phyloP scores from a whole-genome alignment of 2,113 vertebrate genomes.

The Columba livia region DNA sequence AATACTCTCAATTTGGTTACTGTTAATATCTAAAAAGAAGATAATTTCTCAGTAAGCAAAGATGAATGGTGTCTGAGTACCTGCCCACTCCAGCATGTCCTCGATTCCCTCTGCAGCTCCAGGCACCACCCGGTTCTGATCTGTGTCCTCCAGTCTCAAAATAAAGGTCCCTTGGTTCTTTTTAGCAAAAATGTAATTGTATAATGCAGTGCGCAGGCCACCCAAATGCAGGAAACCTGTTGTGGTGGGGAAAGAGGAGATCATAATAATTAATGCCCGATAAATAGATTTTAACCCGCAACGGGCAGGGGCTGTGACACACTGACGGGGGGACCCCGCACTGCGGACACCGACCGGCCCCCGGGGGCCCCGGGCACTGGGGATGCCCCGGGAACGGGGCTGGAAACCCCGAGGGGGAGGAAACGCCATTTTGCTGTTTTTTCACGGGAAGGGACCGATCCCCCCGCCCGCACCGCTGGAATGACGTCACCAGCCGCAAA shows the following conservation, averaged over 20 bases:
- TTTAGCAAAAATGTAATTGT: conserved; percentile 94
- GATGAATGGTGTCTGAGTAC: conserved; percentile 52
- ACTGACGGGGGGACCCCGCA: no score
- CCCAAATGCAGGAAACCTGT: conserved; percentile 93
- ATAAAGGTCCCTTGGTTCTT: conserved; percentile 87
- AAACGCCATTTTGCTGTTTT: no score
- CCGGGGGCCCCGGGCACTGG: no score
- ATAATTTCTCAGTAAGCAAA: rapidly evolving
- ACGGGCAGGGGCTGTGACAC: no score
- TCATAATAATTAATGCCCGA: rapidly evolving
- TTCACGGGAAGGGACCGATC: no score
- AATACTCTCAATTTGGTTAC: rapidly evolving
- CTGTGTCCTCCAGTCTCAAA: conserved; percentile 92
- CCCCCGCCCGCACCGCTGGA: no score
- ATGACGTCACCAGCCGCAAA: no score
- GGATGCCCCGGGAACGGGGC: no score
- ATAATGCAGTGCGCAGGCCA: conserved; percentile 91
- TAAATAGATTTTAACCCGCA: no score
- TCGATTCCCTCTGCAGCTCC: conserved; percentile 89
- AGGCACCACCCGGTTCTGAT: conserved; percentile 84
- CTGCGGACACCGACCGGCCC: no score
- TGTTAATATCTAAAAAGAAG: rapidly evolving
- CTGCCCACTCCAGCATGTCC: conserved; percentile 92
- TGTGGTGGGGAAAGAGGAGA: rapidly evolving
- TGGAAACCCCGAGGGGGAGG: no score